Evolutionary conservation across 2,888 invertebrate species (phyloP), one percentile per base, ranked within the genome.

Genomic region (Tryphoninae sp.): DNA sequence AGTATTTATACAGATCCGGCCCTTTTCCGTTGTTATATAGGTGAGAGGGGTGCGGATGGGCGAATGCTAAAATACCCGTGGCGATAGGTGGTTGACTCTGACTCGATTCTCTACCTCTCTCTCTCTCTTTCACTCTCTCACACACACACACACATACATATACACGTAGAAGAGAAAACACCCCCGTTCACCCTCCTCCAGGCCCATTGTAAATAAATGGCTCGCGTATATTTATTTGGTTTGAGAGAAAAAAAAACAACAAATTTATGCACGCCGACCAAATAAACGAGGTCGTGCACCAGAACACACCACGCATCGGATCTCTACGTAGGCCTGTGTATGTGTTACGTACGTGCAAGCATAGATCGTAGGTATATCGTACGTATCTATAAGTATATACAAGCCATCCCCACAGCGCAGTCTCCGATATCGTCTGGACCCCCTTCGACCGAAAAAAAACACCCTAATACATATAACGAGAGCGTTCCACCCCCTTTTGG

Each of bases 221-320:
- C 86, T 86, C 79, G 84, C 65, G 71, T 76, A 86, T 86, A 87
- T 88, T 89, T 88, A 88, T 89, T 89, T 86, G 87, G 84, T 83
- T 26, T 26, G 26, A 26, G 26, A 26, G 26, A 84, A 88, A 87
- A 85, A 74, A 78, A 71, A 75, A 69, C 75, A 68, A 87, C 85
- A 88, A 89, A 88, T 89, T 87, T 87, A 87, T 86, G 84, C 84
- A 81, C 78, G 59, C 58, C 61, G 78, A 51, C 59, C 65, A 75
- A 78, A 81, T 81, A 81, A 81, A 81, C 82, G 74, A 81, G 81
- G 69, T 78, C 78, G 78, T 61, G 69, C 68, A 45, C 53, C 65
- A 59, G 74, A 73, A 68, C 72, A 45, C 72, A 26, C 26, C 26
- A 3, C 58, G 49, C 59, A 64, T 59, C 42, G 59, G 58, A 58